These are phyloP conservation scores for Amorpha juglandis DNA, from an alignment of 2,888 invertebrate species.

Conservation along the genomic window DNA sequence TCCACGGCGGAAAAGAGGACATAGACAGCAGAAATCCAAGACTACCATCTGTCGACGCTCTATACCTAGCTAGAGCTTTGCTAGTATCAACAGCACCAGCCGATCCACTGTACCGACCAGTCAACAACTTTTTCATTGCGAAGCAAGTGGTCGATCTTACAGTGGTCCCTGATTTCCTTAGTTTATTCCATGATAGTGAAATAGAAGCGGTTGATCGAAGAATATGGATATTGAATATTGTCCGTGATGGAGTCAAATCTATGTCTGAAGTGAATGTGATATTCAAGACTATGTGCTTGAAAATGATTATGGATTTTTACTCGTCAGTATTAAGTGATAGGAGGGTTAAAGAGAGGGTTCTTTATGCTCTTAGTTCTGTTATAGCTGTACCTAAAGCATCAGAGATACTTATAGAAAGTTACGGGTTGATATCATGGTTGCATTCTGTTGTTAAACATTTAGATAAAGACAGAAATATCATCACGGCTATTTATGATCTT, in stretches of 20 bases:
- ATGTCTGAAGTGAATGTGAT: constrained; percentile 89
- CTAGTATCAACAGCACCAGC: constrained; percentile 89
- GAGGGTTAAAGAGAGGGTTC: constrained; percentile 86
- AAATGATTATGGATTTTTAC: constrained; percentile 90
- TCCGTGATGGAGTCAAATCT: constrained; percentile 90
- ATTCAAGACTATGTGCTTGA: constrained; percentile 89
- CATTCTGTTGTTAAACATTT: constrained; percentile 59
- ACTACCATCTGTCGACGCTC: constrained; percentile 85
- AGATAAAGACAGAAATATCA: constrained; percentile 52
- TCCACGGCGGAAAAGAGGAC: constrained; percentile 38
- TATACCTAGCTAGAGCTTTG: constrained; percentile 89
- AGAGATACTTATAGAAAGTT: constrained; percentile 86
- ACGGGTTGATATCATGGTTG: constrained; percentile 90
- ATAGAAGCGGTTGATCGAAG: constrained; percentile 87
- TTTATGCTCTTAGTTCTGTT: constrained; percentile 86
- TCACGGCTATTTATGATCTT: constrained; percentile 54
- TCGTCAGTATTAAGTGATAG: constrained; percentile 86
- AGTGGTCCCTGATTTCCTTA: constrained; percentile 94
- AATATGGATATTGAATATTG: constrained; percentile 90
- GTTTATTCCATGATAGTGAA: constrained; percentile 92
- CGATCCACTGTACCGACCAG: constrained; percentile 89
- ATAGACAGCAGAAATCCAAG: constrained; percentile 65
- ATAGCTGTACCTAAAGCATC: constrained; percentile 87
- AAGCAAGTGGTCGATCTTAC: constrained; percentile 90
- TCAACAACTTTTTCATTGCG: constrained; percentile 91